These are phyloP conservation scores for Chloroceryle inda DNA, from an alignment of 2,797 vertebrate genomes.

Conservation along the genomic window DNA sequence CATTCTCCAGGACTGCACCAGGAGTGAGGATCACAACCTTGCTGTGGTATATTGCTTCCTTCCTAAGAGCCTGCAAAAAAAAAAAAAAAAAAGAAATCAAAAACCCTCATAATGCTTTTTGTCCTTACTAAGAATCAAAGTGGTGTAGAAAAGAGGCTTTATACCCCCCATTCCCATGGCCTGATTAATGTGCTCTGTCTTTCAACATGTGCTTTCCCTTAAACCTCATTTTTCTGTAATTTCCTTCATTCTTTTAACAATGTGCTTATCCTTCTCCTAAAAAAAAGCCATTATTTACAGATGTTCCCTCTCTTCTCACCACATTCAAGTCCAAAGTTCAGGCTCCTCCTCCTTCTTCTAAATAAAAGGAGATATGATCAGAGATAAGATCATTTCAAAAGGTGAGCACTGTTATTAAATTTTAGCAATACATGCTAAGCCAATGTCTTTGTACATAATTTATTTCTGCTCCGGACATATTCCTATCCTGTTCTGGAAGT, in stretches of 20 bases:
- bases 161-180: slow-evolving; percentile 43
- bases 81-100: no score
- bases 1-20: not conserved
- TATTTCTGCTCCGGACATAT: not conserved
- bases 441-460: not conserved
- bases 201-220: slow-evolving; percentile 74
- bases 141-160: slow-evolving; percentile 51
- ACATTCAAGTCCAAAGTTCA: not conserved
- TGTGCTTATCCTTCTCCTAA: slow-evolving; percentile 50
- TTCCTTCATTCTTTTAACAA: slow-evolving; percentile 71
- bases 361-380: not conserved
- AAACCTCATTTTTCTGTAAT: slow-evolving; percentile 70
- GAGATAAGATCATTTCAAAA: not conserved
- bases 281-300: slow-evolving; percentile 52
- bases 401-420: not conserved
- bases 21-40: slow-evolving; percentile 3
- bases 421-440: not conserved
- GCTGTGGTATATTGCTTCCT: slow-evolving; percentile 28
- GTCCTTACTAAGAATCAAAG: slow-evolving; percentile 62
- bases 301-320: slow-evolving; percentile 46
- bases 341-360: not conserved
- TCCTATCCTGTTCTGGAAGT: not conserved
- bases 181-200: slow-evolving; percentile 65
- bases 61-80: not conserved
- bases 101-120: slow-evolving; percentile 20